Evolutionary conservation across 2,888 invertebrate species (phyloP).

Genomic region (Euzetes globulus): DNA sequence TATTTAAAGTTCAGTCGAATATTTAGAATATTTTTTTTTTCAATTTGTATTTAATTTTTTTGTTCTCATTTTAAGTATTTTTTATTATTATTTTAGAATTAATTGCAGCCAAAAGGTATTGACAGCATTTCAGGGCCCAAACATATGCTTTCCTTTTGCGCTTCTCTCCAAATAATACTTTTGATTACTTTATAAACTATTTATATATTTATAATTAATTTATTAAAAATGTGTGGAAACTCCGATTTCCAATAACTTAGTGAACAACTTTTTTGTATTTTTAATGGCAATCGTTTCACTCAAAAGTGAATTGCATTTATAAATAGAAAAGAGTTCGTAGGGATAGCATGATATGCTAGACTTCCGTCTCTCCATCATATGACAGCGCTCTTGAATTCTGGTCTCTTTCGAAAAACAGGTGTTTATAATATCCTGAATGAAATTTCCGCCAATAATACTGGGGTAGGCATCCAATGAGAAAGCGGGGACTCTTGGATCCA

Average conservation of each 20-base stretch:
- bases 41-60: background rate
- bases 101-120: no score
- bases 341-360: conserved; percentile 16
- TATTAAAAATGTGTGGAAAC: conserved; percentile 19
- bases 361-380: background rate
- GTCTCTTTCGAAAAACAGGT: background rate
- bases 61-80: background rate
- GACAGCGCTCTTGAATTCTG: background rate
- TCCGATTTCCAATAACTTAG: conserved; percentile 18
- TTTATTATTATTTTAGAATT: background rate
- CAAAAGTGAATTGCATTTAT: background rate
- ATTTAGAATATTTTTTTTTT: no score
- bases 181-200: background rate
- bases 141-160: no score
- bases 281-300: background rate
- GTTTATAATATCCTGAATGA: conserved; percentile 16
- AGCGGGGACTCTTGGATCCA: background rate
- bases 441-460: conserved; percentile 13
- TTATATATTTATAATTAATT: background rate
- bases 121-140: no score
- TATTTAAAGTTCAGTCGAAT: no score
- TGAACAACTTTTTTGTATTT: background rate
- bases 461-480: conserved; percentile 14
- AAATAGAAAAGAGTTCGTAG: conserved; percentile 13
- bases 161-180: no score